Evolutionary conservation across 2,113 vertebrate genomes (phyloP), one percentile per base, ranked within the genome.

Genomic region (Antechinus flavipes): DNA sequence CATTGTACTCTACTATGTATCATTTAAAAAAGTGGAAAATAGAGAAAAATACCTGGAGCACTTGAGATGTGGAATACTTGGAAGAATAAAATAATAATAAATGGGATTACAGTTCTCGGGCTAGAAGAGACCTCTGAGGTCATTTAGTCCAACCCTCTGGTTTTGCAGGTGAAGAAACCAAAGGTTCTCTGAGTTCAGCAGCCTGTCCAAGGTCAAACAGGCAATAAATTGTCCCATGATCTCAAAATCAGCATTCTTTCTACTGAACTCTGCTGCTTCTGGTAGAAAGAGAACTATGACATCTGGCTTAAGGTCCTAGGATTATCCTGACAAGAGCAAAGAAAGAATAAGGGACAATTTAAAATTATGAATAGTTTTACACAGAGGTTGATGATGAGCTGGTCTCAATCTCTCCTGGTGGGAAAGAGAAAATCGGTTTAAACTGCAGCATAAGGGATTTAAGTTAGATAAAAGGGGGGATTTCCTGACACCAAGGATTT

Each of bases 391-490:
- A 54, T 53, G 46, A 96, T 89, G 27, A 95, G 92, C 56, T 54
- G 90, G 27, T 95, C 68, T 84, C 58, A n/a, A 58, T 95, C 92
- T 95, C 97, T 47, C 94, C 90, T 55, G 26, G 52, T 94, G 47
- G 76, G 54, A 22, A 96, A 94, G 55, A 97, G 68, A 93, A 96
- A 98, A 96, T 54, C 76, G 49, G 76, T 90, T 93, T 56, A 97
- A 92, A 90, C 22, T 58, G 93, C 95, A 97, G 94, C 93, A 91
- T 95, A 68, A 92, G 55, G 89, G 91, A 97, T 90, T 95, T 94
- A 94, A 97, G 93, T 90, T 54, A 94, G 93, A 97, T 47, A 26
- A 94, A 96, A 96, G 95, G 92, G 95, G 96, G 96, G 94, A 95
- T 92, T 97, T 97, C 97, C 93, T 94, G 95, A 92, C 89, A 89